A percentile compares a stretch with the other conserved stretches of the same genome.
Conservation (phyloP, 2,113 vertebrate genomes). For the Irena cyanogastra region DNA sequence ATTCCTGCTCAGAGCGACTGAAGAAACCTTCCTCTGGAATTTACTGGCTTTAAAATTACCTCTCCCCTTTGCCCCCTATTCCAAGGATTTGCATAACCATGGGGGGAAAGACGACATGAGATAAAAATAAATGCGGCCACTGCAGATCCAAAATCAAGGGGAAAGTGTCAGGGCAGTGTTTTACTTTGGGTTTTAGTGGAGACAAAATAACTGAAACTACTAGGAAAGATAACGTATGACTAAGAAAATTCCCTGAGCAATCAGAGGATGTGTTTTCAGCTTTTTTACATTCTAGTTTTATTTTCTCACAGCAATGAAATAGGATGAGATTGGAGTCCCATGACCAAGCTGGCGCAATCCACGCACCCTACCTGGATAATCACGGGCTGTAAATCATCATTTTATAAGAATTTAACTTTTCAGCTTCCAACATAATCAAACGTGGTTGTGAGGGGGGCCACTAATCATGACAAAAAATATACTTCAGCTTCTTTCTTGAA, state of each 20-base stretch:
- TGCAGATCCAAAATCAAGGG: slow-evolving; percentile 53
- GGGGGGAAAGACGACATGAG: slow-evolving; percentile 15
- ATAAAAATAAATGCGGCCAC: slow-evolving; percentile 58
- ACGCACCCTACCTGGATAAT: slow-evolving; percentile 75
- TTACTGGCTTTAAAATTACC: slow-evolving; percentile 66
- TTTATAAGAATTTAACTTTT: slow-evolving; percentile 77
- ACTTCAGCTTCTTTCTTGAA: slow-evolving; percentile 77
- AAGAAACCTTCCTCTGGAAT: slow-evolving; percentile 31
- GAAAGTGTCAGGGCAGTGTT: slow-evolving; percentile 65
- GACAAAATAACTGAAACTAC: slow-evolving; percentile 62
- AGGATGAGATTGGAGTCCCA: slow-evolving; percentile 59
- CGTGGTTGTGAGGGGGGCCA: slow-evolving; percentile 69
- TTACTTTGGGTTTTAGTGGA: slow-evolving; percentile 59
- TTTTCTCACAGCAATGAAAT: slow-evolving; percentile 69
- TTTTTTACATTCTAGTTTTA: slow-evolving; percentile 59
- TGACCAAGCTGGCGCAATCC: slow-evolving; percentile 60
- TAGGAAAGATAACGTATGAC: slow-evolving; percentile 42
- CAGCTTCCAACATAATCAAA: slow-evolving; percentile 78
- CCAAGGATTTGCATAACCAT: slow-evolving; percentile 61
- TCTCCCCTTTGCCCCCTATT: slow-evolving; percentile 55
- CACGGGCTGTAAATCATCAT: slow-evolving; percentile 72
- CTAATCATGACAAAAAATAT: slow-evolving; percentile 82
- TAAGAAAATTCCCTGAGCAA: slow-evolving; percentile 70
- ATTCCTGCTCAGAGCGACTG: not conserved
- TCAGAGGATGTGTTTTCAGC: slow-evolving; percentile 65